Evolutionary conservation across 2,797 vertebrate genomes (phyloP).

Genomic region (Acanthornis magna): DNA sequence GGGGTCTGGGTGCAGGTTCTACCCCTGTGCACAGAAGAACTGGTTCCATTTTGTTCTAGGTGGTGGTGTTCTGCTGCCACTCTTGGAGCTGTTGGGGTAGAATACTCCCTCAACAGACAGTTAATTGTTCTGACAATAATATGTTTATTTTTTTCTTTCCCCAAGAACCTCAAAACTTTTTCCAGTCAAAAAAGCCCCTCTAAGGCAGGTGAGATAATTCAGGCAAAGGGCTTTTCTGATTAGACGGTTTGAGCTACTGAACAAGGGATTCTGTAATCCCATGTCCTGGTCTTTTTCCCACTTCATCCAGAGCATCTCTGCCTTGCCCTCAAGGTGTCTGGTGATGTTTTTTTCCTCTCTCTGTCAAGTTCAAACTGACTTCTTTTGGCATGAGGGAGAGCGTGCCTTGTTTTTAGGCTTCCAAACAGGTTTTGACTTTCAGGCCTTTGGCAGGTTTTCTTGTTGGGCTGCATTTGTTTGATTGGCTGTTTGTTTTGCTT

Average conservation of each 20-base stretch:
- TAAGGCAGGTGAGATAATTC: not conserved
- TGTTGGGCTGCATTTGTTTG: not conserved
- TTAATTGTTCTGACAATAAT: not conserved
- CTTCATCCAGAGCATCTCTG: not conserved
- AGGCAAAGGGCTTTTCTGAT: not conserved
- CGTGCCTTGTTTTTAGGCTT: not conserved
- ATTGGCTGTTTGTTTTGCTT: not conserved
- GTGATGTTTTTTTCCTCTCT: not conserved
- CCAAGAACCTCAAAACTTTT: not conserved
- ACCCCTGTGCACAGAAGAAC: not conserved
- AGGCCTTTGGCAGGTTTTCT: not conserved
- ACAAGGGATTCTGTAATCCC: not conserved
- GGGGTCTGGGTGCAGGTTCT: not conserved
- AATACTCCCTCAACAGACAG: not conserved
- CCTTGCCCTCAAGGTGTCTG: not conserved
- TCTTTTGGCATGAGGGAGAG: not conserved
- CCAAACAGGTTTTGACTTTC: not conserved
- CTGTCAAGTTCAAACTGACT: not conserved
- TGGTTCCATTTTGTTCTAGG: not conserved
- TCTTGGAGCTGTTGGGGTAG: not conserved
- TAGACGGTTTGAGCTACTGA: not conserved
- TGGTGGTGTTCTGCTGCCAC: not conserved
- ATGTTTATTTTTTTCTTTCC: not conserved
- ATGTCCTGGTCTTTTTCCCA: not conserved
- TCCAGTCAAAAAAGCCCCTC: not conserved